Percentiles rank a stretch among this genome's conserved stretches.
Evolutionary conservation across 2,797 vertebrate species (phyloP).

Genomic region (Loris lydekkerianus): DNA sequence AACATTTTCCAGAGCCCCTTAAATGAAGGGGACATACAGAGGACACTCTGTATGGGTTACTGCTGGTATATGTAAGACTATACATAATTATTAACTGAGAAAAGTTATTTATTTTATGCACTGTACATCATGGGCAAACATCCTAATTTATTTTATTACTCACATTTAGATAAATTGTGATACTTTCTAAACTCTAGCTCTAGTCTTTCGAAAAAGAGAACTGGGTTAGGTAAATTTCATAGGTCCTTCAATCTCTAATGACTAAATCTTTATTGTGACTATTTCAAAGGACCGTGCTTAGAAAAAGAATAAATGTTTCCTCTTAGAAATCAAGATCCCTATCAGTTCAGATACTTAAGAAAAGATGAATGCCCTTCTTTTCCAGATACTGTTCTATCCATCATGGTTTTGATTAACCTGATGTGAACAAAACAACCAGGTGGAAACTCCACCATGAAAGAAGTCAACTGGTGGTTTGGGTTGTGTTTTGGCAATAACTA

Average conservation of each 20-base stretch:
- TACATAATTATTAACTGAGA: not conserved
- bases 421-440: not conserved
- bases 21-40: not conserved
- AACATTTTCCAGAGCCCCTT: not conserved
- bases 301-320: not conserved
- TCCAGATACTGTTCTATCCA: not conserved
- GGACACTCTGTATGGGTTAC: not conserved
- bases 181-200: not conserved
- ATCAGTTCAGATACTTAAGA: not conserved
- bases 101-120: not conserved
- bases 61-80: not conserved
- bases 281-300: not conserved
- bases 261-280: not conserved
- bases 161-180: not conserved
- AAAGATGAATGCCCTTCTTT: not conserved
- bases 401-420: not conserved
- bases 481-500: not conserved
- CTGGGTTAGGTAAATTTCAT: not conserved
- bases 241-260: not conserved
- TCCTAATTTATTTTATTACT: not conserved
- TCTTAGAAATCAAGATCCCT: constrained; percentile 12
- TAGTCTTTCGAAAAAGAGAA: constrained; percentile 10
- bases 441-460: constrained; percentile 10
- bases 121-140: not conserved
- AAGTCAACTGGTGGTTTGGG: not conserved